Base-by-base conservation (phyloP, 2,888 invertebrate species). In the Parapristionchus giblindavisi region DNA sequence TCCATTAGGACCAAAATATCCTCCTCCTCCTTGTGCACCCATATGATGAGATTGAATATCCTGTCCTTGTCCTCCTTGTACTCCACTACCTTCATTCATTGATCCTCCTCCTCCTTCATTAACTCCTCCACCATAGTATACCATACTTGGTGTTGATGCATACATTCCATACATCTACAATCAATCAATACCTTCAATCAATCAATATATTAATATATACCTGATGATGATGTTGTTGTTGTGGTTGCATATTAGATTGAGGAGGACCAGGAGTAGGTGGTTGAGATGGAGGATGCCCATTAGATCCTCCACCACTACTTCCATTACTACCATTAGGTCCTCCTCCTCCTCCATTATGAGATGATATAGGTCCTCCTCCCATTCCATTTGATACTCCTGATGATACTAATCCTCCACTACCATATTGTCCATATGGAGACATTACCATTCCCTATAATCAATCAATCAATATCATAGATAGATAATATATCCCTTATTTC, bases 261-360 rank as follows among this genome's bases (percentile, higher is more conserved):
- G 48, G 14, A 8, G 66, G 34, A 48, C 66, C 66, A n/a, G 66
- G 66, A 43, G 66, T 66, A 32, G 66, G 66, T 51, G 66, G 66
- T 34, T 66, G 66, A 29, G 66, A 66, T 6, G 66, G 66, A 6
- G 66, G 61, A 61, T 61, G 43, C 32, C 24, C 66, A n/a, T 8
- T 21, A 11, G 48, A 48, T 48, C 48, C n/a, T n/a, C n/a, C n/a
- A n/a, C n/a, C n/a, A n/a, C n/a, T n/a, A n/a, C n/a, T n/a, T n/a
- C n/a, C n/a, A n/a, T n/a, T n/a, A n/a, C n/a, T 24, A 6, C 54
- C 54, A 66, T 66, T 66, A 24, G 43, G 51, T n/a, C 32, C 29
- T 51, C 48, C 66, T 66, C 66, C 51, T 43, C 32, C 66, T 29
- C 66, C 66, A 32, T n/a, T 24, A 66, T 43, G 32, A 27, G 61